A percentile compares a stretch with the other conserved stretches of the same genome.
phyloP scores from a whole-genome alignment of 2,797 vertebrate genomes.

The Eulemur mongoz region DNA sequence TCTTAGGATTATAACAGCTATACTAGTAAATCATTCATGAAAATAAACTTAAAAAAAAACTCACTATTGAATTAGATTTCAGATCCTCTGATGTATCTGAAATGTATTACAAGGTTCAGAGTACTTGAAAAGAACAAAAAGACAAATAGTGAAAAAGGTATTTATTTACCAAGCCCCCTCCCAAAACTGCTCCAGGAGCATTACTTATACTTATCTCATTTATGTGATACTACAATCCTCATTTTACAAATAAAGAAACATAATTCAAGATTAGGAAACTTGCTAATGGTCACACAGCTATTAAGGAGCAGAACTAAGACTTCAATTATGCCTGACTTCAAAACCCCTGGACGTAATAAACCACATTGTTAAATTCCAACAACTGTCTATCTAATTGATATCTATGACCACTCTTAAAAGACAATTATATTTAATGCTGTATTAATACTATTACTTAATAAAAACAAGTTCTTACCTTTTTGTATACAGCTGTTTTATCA shows the following conservation, averaged over 20 bases:
- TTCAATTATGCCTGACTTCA: not conserved
- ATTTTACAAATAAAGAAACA: slow-evolving; percentile 38
- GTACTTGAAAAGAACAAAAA: not conserved
- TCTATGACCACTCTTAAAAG: not conserved
- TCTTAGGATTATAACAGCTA: not conserved
- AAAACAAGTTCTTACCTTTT: slow-evolving; percentile 89
- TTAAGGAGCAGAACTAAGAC: not conserved
- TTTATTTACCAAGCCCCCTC: not conserved
- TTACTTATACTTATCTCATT: not conserved
- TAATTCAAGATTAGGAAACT: not conserved
- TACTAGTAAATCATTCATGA: not conserved
- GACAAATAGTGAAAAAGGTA: not conserved
- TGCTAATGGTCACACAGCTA: not conserved
- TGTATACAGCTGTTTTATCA: slow-evolving; percentile 92
- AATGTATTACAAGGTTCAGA: not conserved
- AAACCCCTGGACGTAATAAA: not conserved
- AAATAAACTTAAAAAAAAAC: not conserved
- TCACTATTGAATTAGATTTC: not conserved
- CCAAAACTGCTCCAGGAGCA: not conserved
- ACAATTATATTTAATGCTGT: not conserved
- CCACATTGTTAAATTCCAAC: not conserved
- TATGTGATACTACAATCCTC: not conserved
- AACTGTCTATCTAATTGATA: not conserved
- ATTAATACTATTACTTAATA: not conserved
- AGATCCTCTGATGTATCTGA: not conserved